Base-by-base conservation (phyloP, 2,888 invertebrate species). In the Bombylius major region DNA sequence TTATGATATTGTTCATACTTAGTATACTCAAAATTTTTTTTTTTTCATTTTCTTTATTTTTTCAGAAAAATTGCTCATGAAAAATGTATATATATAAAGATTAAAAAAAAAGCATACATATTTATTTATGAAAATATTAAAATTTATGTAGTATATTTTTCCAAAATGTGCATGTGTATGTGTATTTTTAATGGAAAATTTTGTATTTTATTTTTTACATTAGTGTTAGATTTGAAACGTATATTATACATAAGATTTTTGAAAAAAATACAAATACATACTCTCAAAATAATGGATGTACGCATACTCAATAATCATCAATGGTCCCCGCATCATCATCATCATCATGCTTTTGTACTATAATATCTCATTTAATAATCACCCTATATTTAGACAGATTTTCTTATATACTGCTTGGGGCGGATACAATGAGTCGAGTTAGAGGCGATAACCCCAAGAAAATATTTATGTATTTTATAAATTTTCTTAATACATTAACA, bases 401-500 rank as follows among this genome's bases (percentile, higher is more conserved):
- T 52, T 50, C 56, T 56, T 53, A 44, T 57, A 57, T 44, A 50
- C 58, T 54, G 58, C 59, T 59, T 59, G 59, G 59, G 59, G 59
- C 59, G 59, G 59, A 58, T 56, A 59, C 58, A 59, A 57, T 49
- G 55, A 56, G 55, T 59, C 46, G 54, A 55, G 59, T 59, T 59
- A 55, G 56, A 54, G 59, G 59, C 59, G 47, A 59, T 57, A 57
- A 53, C 33, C 48, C 51, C 42, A 42, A 51, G 51, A 55, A 23
- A 47, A 47, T 11, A 42, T 42, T 8, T 42, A 36, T 36, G 8
- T 36, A 36, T 23, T 23, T 36, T 36, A 8, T 36, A 5, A 8
- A 7, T 36, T 9, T 8, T 36, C 6, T 8, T 36, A 36, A 36
- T 36, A 36, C 36, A 36, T 36, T 36, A 23, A 23, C 23, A 23